Evolutionary conservation across 2,113 vertebrate species (phyloP), one percentile per base, ranked within the genome.

Genomic region (Alectura lathami): DNA sequence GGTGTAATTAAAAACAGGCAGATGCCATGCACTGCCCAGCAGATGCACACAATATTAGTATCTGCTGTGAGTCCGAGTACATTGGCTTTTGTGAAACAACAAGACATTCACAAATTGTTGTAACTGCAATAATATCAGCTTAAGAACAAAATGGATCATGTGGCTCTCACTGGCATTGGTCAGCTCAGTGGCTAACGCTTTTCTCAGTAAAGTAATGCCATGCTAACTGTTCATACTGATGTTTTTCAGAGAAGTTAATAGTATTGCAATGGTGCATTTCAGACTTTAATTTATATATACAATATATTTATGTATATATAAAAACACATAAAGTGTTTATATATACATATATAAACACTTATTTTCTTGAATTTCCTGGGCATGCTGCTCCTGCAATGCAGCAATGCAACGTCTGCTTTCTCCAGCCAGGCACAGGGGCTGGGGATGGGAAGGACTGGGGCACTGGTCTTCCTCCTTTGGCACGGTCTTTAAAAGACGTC

Each of bases 1-100:
- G 93, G 89, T 97, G 81, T 96, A 97, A 96, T 96, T 97, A 94
- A 96, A 88, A 93, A 54, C 94, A 95, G 94, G 94, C 87, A 94
- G 93, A 72, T 91, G 72, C 89, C 86, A 82, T 56, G 85, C 91
- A 95, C 85, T 84, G 89, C 83, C 89, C 93, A 96, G 93, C 94
- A 96, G 91, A 95, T 78, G 91, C 60, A 75, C 16, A 12, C 69
- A 78, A 88, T 93, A 94, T 94, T 92, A 93, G 66, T 93, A 95
- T 94, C 92, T 96, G 91, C 95, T 93, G 91, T 92, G 92, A 94
- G 83, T 77, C 89, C 40, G 59, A 88, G 83, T 89, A 79, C 76
- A 73, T 27, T 66, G 75, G 50, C 80, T 93, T 91, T 86, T 90
- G 92, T 84, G 80, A 88, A 96, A 66, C 76, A 94, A 40, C n/a